Percentiles rank a stretch among this genome's conserved stretches.
phyloP scores from a whole-genome alignment of 1,140 invertebrate genomes.

The Drosophila bipectinata region DNA sequence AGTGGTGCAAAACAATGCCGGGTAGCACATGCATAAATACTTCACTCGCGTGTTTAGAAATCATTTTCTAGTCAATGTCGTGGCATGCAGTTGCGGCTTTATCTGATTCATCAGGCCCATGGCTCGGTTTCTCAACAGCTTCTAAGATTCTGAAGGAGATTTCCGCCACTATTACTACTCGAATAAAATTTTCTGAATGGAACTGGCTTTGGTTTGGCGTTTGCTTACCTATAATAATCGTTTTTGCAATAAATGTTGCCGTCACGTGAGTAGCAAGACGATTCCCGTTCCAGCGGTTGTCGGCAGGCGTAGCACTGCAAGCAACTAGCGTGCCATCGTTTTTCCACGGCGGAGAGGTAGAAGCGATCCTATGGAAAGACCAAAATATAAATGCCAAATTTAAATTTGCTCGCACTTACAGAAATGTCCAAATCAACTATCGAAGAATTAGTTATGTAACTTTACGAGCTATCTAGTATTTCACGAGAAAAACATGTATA shows the following conservation, averaged over 20 bases:
- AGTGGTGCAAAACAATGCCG: slow-evolving; percentile 67
- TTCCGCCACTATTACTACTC: slow-evolving; percentile 7
- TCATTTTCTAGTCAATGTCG: slow-evolving; percentile 83
- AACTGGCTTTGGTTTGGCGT: slow-evolving; percentile 1
- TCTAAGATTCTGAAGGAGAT: slow-evolving; percentile 20
- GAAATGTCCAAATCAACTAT: too few species aligned
- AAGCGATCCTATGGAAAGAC: slow-evolving; percentile 89
- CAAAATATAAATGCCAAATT: neutral
- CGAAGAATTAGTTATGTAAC: too few species aligned
- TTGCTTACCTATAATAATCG: slow-evolving; percentile 97
- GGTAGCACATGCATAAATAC: slow-evolving; percentile 70
- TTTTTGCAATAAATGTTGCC: slow-evolving; percentile 98
- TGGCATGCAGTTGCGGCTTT: slow-evolving; percentile 77
- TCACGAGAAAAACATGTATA: too few species aligned
- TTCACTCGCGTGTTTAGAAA: slow-evolving; percentile 80
- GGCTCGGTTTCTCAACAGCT: slow-evolving; percentile 8
- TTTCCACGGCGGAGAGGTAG: slow-evolving; percentile 96
- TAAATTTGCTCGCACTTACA: too few species aligned
- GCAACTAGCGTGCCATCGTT: slow-evolving; percentile 96
- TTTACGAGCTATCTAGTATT: too few species aligned
- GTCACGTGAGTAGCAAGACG: slow-evolving; percentile 96
- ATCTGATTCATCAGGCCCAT: slow-evolving; percentile 74
- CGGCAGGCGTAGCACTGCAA: slow-evolving; percentile 96
- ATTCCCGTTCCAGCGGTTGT: slow-evolving; percentile 94
- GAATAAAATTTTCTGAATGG: slow-evolving; percentile 31